Evolutionary conservation across 2,797 vertebrate species (phyloP).

Genomic region (Melanotaenia boesemani): DNA sequence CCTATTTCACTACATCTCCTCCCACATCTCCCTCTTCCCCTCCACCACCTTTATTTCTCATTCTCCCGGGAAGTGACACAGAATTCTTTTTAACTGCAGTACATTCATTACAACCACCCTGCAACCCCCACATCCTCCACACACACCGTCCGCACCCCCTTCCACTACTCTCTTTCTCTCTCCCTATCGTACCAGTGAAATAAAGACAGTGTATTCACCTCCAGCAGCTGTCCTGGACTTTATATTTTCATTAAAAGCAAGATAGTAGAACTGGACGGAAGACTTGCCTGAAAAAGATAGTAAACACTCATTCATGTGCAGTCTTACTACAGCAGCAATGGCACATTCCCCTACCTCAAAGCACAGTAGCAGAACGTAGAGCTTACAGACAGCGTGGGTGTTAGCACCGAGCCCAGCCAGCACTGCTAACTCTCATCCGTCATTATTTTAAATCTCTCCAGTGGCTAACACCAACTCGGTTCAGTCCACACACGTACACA

Average conservation of each 20-base stretch:
- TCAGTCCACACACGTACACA: constrained; percentile 1
- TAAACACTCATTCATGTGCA: constrained; percentile 69
- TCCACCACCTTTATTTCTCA: constrained; percentile 70
- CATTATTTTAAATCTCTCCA: constrained; percentile 22
- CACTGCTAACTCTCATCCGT: constrained; percentile 35
- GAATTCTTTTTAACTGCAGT: constrained; percentile 81
- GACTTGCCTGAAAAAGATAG: constrained; percentile 46
- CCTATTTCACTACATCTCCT: constrained; percentile 74
- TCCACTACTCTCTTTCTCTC: constrained; percentile 12
- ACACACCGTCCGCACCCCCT: constrained; percentile 8
- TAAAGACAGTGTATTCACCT: constrained; percentile 49
- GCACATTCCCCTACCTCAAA: constrained; percentile 49
- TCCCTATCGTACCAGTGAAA: constrained; percentile 27
- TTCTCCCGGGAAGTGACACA: constrained; percentile 85
- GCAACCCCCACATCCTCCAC: constrained; percentile 54
- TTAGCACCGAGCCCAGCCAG: constrained; percentile 50
- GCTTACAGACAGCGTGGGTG: constrained; percentile 73
- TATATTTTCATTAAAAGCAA: constrained; percentile 49
- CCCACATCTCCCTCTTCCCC: constrained; percentile 63
- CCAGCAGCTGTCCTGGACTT: constrained; percentile 50
- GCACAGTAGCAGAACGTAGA: constrained; percentile 50
- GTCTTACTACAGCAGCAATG: constrained; percentile 46
- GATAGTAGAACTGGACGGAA: constrained; percentile 30
- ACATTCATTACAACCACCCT: constrained; percentile 80
- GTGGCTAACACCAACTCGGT: constrained; percentile 37